Evolutionary conservation across 2,888 invertebrate species (phyloP), one percentile per base, ranked within the genome.

Genomic region (Bimastos eiseni): DNA sequence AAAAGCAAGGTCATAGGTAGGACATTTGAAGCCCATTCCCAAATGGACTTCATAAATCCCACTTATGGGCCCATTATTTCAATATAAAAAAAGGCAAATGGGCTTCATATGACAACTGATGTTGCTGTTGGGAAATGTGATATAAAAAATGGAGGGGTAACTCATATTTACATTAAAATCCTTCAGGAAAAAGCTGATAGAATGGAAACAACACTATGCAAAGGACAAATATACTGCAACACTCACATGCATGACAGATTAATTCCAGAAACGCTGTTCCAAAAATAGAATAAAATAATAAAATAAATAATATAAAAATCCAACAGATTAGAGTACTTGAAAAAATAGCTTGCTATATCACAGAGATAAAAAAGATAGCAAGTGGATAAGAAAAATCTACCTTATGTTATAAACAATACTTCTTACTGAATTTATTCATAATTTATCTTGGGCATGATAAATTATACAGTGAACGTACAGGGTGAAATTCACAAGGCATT

Each of bases 181-280:
- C 84, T 34, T 33, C 1, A 11, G 34, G 21, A 36, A 34, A 15
- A 86, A 86, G 34, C 36, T 86, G 17, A 86, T 21, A 86, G 33
- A n/a, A n/a, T 70, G 70, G n/a, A 70, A 70, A 70, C 30, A 70
- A n/a, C n/a, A 5, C 11, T n/a, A 70, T 6, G n/a, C 30, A 86
- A 15, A 86, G 86, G 5, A 86, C 86, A 86, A 86, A 24, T 86
- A 86, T 86, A 86, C 37, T 37, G 37, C 86, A 37, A 24, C 86
- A 86, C 86, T 86, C 36, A 86, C 86, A 86, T 86, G 86, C 37
- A 36, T 86, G 86, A 86, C 36, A 86, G 37, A 86, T 86, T 86
- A 86, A 86, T 86, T 86, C 86, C 86, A 36, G 86, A 86, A 86
- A 86, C 34, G n/a, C 86, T 86, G 86, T 86, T 36, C 6, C 86